These are phyloP conservation scores for Iphiclides podalirius DNA, from an alignment of 2,888 invertebrate species.

Conservation along the genomic window DNA sequence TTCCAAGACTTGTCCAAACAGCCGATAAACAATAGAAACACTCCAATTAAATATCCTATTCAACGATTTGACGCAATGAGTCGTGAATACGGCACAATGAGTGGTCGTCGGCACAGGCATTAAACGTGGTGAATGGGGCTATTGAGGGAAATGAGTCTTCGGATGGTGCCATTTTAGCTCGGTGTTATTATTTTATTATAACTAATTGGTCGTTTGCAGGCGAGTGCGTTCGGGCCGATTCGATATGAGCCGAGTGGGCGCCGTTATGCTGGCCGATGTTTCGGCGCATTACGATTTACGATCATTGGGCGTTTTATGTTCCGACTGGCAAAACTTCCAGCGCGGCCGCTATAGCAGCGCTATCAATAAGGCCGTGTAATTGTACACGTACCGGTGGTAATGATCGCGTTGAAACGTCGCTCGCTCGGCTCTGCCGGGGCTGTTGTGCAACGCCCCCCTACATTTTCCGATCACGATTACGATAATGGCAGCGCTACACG, in stretches of 20 bases:
- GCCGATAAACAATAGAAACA: conserved; percentile 3
- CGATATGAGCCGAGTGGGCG: too few relatives aligned
- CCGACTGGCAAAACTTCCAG: background rate
- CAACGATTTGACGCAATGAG: conserved; percentile 65
- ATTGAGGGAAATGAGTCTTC: conserved; percentile 52
- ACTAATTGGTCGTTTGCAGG: background rate
- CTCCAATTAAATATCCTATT: conserved; percentile 45
- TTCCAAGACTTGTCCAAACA: background rate
- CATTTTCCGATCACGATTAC: conserved; percentile 4
- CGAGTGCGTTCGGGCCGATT: too few relatives aligned
- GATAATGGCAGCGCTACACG: conserved; percentile 31
- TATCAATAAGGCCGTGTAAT: conserved; percentile 38
- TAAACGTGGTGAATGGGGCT: conserved; percentile 45
- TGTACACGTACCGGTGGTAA: background rate
- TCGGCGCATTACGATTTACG: too few relatives aligned
- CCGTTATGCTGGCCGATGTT: too few relatives aligned
- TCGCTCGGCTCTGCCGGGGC: too few relatives aligned
- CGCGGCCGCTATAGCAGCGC: conserved; percentile 32
- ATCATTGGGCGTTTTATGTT: background rate
- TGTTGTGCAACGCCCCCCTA: conserved; percentile 8
- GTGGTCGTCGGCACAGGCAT: conserved; percentile 56
- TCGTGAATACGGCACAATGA: conserved; percentile 67
- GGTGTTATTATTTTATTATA: conserved; percentile 46
- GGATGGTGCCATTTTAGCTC: conserved; percentile 46
- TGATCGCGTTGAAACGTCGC: too few relatives aligned